phyloP scores from a whole-genome alignment of 2,113 vertebrate genomes.

The Macrotus californicus region DNA sequence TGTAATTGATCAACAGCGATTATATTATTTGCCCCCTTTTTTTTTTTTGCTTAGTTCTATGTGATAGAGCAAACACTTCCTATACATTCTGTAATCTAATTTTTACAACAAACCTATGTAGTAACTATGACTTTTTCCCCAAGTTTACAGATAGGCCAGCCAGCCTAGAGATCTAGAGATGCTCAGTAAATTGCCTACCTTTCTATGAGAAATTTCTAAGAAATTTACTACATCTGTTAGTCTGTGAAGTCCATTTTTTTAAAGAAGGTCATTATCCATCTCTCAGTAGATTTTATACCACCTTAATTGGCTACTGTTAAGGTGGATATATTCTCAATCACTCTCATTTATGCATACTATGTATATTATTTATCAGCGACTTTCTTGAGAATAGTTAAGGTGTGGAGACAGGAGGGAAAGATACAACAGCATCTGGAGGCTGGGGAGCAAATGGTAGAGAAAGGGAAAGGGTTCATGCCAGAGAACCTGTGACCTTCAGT shows the following conservation, averaged over 20 bases:
- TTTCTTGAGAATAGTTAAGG: not conserved
- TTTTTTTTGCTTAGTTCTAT: not conserved
- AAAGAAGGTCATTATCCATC: not conserved
- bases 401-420: not conserved
- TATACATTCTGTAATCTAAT: not conserved
- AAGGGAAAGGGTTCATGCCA: not conserved
- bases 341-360: not conserved
- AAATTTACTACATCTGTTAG: not conserved
- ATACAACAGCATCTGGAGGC: rapidly evolving
- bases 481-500: not conserved
- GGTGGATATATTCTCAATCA: not conserved
- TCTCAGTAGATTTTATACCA: not conserved
- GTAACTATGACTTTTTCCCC: not conserved
- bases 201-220: not conserved
- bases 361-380: not conserved
- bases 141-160: not conserved
- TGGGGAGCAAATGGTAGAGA: not conserved
- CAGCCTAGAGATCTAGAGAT: not conserved
- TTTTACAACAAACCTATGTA: not conserved
- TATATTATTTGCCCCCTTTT: not conserved
- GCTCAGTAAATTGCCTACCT: not conserved
- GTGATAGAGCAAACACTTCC: not conserved
- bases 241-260: not conserved
- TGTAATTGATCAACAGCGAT: not conserved
- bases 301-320: conserved; percentile 4